A percentile compares a stretch with the other conserved stretches of the same genome.
phyloP scores from a whole-genome alignment of 30 jellyfish, hydroid and myxozoan species.

The Pseudorhiza aurosa region DNA sequence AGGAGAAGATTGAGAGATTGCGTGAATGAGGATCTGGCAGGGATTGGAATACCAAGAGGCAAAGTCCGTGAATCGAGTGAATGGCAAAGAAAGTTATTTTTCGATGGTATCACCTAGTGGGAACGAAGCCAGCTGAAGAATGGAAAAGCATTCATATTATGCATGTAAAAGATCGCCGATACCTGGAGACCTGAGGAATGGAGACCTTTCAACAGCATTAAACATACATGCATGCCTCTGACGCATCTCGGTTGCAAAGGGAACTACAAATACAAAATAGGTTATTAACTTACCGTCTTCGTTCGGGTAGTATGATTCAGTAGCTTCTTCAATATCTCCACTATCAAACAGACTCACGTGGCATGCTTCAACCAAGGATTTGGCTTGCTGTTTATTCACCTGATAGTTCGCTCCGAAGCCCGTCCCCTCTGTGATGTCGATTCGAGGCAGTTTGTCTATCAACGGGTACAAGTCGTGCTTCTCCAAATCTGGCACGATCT shows the following conservation, averaged over 20 bases:
- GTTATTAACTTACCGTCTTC: constrained; percentile 63
- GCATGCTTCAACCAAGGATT: constrained; percentile 80
- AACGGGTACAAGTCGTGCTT: constrained; percentile 64
- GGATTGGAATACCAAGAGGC: too few species aligned
- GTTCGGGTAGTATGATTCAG: constrained; percentile 42
- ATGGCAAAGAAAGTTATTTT: too few species aligned
- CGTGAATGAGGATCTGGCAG: too few species aligned
- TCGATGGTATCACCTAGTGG: too few species aligned
- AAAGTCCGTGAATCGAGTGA: too few species aligned
- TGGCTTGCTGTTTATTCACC: constrained; percentile 75
- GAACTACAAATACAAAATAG: too few species aligned
- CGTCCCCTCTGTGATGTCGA: constrained; percentile 90
- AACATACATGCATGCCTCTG: not conserved
- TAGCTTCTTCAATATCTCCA: constrained; percentile 82
- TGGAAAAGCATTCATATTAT: too few species aligned
- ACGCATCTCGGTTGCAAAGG: not conserved
- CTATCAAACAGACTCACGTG: constrained; percentile 78
- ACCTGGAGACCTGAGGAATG: too few species aligned
- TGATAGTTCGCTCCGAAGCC: constrained; percentile 86
- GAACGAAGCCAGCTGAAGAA: too few species aligned
- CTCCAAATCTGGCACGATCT: constrained; percentile 53
- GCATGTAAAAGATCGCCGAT: too few species aligned
- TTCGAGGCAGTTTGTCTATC: constrained; percentile 61
- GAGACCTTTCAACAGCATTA: too few species aligned
- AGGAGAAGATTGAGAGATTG: too few species aligned